Base-by-base conservation (phyloP, 1,140 invertebrate genomes). In the Bombus confusus region DNA sequence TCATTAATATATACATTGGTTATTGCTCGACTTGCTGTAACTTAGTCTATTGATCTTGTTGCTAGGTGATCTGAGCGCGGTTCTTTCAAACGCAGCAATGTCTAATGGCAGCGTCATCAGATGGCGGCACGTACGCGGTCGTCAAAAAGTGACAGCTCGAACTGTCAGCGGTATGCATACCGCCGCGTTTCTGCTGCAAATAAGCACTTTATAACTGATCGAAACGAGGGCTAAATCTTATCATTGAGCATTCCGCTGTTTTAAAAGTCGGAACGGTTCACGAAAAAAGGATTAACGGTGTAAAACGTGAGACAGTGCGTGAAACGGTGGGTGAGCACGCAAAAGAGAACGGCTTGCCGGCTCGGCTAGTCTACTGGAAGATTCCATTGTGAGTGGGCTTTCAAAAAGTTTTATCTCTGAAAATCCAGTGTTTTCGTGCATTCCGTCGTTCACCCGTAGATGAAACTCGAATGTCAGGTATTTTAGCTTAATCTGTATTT, bases 311-410 rank as follows among this genome's bases (percentile, higher is more conserved):
- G 89, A 87, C 69, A 83, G 52, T 86, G 74, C 76, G 66, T 39
- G 81, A 83, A 86, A 90, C 80, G 87, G 88, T 91, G 92, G 91
- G 92, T 92, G 93, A 92, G 93, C 90, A 93, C 93, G 94, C 89
- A 91, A 91, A 86, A 90, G 88, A 91, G 94, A 94, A 94, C 91
- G 87, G 92, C 94, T 93, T 88, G 86, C 92, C 92, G 92, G 93
- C 91, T 92, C 93, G 90, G 92, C 92, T 93, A 94, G 94, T 94
- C 94, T 94, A 93, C 93, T 94, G 93, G 94, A 94, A 94, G 94
- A 94, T 94, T 94, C 94, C 93, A 94, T 93, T 94, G 94, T 94
- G 93, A 94, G 91, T 93, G 93, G 92, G 91, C 87, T 94, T 94
- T 91, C 83, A 92, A 93, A 93, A 93, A 93, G 91, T 92, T 92